Evolutionary conservation across 2,888 invertebrate genomes (phyloP).

Genomic region (Macrophya alboannulata): DNA sequence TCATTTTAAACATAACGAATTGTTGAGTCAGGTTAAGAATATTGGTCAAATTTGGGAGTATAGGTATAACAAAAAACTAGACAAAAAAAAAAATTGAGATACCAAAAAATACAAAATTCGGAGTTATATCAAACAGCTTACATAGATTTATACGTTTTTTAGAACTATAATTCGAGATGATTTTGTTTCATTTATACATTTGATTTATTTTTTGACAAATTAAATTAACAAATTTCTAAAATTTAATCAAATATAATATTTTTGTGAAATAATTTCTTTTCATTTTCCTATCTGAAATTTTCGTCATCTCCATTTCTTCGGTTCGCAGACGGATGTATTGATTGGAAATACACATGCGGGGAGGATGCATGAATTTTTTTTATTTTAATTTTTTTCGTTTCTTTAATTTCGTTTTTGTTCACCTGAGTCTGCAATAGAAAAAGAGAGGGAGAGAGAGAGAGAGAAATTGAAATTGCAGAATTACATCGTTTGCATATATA

Average conservation of each 20-base stretch:
- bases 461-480: background rate
- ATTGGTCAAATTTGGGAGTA: slow-evolving; percentile 3
- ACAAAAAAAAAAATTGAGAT: background rate
- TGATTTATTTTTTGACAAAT: no score
- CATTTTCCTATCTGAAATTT: background rate
- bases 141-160: background rate
- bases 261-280: background rate
- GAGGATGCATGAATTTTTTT: background rate
- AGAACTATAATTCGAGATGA: no score
- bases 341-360: slow-evolving; percentile 9
- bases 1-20: background rate
- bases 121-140: no score
- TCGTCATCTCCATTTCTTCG: background rate
- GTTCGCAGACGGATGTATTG: slow-evolving; percentile 15
- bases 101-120: no score
- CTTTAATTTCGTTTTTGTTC: background rate
- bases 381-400: background rate
- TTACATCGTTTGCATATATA: background rate
- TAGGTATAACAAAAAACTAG: slow-evolving; percentile 15
- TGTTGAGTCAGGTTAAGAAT: slow-evolving; percentile 58
- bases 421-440: background rate
- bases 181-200: background rate
- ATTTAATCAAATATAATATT: no score
- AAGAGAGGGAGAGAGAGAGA: no score
- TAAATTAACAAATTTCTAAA: background rate